These are phyloP conservation scores for Philopotamus ludificatus DNA, from an alignment of 1,140 invertebrate genomes.

Conservation along the genomic window DNA sequence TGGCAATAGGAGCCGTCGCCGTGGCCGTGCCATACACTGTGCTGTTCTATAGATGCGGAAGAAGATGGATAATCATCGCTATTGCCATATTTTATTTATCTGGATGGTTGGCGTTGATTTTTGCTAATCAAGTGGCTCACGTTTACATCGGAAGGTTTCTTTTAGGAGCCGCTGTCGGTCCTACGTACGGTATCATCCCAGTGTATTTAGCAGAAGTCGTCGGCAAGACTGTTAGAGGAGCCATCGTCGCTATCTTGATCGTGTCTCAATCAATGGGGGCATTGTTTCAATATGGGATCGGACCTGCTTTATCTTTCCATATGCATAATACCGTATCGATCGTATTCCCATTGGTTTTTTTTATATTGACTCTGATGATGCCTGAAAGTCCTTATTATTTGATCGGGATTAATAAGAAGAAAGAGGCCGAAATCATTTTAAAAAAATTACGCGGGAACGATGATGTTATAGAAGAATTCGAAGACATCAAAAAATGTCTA, in stretches of 20 bases:
- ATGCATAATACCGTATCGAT: slow-evolving; percentile 27
- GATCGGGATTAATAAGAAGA: slow-evolving; percentile 21
- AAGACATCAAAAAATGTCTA: slow-evolving; percentile 34
- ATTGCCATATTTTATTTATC: slow-evolving; percentile 25
- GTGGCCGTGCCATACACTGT: slow-evolving; percentile 33
- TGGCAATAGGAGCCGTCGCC: slow-evolving; percentile 33
- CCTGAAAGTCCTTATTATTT: slow-evolving; percentile 41
- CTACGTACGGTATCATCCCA: slow-evolving; percentile 36
- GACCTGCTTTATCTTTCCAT: slow-evolving; percentile 47
- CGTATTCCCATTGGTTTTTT: slow-evolving; percentile 21
- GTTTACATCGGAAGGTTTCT: slow-evolving; percentile 37
- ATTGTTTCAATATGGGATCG: slow-evolving; percentile 50
- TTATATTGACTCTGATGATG: slow-evolving; percentile 27
- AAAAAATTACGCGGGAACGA: slow-evolving; percentile 31
- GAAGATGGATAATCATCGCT: slow-evolving; percentile 34
- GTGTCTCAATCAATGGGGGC: slow-evolving; percentile 61
- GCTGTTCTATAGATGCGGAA: slow-evolving; percentile 32
- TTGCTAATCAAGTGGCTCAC: slow-evolving; percentile 22
- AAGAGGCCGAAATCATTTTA: slow-evolving; percentile 24
- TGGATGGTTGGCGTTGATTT: slow-evolving; percentile 34
- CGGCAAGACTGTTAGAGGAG: slow-evolving; percentile 58
- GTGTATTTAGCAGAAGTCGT: slow-evolving; percentile 63
- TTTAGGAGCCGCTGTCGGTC: slow-evolving; percentile 36
- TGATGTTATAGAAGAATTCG: slow-evolving; percentile 30
- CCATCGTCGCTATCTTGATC: slow-evolving; percentile 62